Conservation (phyloP, 2,113 vertebrate species). For the Nanorana parkeri region DNA sequence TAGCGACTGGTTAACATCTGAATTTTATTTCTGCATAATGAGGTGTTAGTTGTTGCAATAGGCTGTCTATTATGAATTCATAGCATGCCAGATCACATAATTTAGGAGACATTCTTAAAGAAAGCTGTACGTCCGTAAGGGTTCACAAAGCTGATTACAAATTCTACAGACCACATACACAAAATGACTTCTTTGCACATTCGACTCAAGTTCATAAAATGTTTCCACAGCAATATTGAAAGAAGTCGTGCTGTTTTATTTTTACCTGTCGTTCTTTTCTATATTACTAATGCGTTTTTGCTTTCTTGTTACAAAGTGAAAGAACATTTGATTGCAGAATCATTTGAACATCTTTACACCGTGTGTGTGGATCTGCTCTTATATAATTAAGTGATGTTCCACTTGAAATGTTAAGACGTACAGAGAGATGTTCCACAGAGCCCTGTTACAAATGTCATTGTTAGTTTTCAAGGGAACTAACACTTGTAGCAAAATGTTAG, state of each 20-base stretch:
- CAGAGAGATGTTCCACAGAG: constrained; percentile 3
- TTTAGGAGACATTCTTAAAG: no score
- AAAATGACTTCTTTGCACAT: no score
- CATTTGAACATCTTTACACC: neutral
- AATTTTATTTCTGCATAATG: no score
- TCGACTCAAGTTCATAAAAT: neutral
- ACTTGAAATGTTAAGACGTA: neutral
- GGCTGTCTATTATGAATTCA: no score
- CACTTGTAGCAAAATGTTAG: constrained; percentile 1
- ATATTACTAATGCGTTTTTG: constrained; percentile 6
- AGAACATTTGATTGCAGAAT: constrained; percentile 44
- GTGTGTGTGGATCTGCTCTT: neutral
- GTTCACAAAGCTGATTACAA: no score
- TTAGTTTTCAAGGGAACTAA: neutral
- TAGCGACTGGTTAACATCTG: no score
- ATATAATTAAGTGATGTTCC: constrained; percentile 1
- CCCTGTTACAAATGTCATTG: neutral
- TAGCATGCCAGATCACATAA: no score
- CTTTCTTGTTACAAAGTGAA: constrained; percentile 4
- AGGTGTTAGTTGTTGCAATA: no score
- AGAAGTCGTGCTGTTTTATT: constrained; percentile 21
- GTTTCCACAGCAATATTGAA: constrained; percentile 5
- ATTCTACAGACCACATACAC: no score
- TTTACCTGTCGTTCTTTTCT: constrained; percentile 10
- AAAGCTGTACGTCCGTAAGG: no score